A percentile compares a stretch with the other conserved stretches of the same genome.
phyloP scores from a whole-genome alignment of 2,113 vertebrate species.

The Calonectris borealis region DNA sequence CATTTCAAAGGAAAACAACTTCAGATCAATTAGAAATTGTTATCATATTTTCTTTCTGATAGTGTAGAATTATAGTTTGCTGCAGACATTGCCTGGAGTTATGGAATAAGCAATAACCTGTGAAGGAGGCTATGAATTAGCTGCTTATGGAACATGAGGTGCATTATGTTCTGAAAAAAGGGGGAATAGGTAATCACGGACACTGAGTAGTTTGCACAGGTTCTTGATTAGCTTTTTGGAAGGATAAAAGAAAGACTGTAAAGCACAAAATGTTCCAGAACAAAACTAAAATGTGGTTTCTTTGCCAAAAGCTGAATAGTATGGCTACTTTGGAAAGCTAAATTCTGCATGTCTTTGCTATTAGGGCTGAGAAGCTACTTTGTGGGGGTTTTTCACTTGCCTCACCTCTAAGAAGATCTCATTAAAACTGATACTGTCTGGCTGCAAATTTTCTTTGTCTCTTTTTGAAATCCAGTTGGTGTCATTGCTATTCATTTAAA shows the following conservation, averaged over 20 bases:
- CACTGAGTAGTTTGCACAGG: neutral
- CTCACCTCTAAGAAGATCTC: neutral
- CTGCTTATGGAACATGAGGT: neutral
- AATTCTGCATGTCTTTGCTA: neutral
- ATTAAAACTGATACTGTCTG: neutral
- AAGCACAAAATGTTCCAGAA: conserved; percentile 37
- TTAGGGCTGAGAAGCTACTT: neutral
- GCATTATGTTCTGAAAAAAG: neutral
- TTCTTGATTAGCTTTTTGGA: neutral
- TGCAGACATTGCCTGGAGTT: neutral
- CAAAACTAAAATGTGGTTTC: neutral
- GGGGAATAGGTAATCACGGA: neutral
- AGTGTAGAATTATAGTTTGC: neutral
- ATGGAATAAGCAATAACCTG: neutral
- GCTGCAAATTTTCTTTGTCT: neutral
- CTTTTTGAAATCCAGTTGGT: neutral
- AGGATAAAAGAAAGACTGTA: neutral
- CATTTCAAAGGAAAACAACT: conserved; percentile 78
- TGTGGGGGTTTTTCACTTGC: neutral
- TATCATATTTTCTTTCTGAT: conserved; percentile 56
- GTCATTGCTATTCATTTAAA: neutral
- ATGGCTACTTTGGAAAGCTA: neutral
- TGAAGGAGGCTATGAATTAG: neutral
- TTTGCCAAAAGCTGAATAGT: neutral
- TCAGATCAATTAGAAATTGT: conserved; percentile 73